These are phyloP conservation scores for Merodon equestris DNA, from an alignment of 2,888 invertebrate species.

Conservation along the genomic window DNA sequence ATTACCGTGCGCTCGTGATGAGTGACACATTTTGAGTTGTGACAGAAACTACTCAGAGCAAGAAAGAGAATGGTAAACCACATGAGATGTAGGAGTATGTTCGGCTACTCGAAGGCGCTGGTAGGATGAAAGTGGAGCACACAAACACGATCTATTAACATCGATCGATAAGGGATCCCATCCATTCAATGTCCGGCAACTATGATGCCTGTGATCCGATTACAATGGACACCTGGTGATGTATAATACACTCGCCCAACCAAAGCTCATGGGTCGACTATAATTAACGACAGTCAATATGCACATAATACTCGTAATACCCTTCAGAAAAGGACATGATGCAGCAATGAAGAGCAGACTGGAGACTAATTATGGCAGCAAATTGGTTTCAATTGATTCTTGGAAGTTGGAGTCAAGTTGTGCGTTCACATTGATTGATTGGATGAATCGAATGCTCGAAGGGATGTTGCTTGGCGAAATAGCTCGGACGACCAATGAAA, in stretches of 20 bases:
- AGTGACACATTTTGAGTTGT: conserved; percentile 38
- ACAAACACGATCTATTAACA: conserved; percentile 13
- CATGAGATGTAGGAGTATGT: conserved; percentile 2
- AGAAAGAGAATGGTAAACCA: conserved; percentile 30
- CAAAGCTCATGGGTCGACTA: background rate
- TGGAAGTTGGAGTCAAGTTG: conserved; percentile 19
- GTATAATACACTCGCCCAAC: background rate
- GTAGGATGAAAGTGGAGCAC: conserved; percentile 48
- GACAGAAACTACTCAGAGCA: conserved; percentile 27
- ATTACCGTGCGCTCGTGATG: conserved; percentile 31
- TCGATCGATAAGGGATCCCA: conserved; percentile 36
- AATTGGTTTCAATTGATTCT: conserved; percentile 55
- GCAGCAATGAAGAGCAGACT: background rate
- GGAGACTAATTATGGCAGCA: conserved; percentile 31
- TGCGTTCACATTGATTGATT: conserved; percentile 19
- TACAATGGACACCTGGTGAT: conserved; percentile 30
- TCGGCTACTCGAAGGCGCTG: conserved; percentile 1
- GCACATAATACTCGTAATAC: no score
- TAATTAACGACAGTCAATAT: conserved; percentile 30
- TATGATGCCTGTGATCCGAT: conserved; percentile 45
- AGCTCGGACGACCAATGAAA: conserved; percentile 27
- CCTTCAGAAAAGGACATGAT: background rate
- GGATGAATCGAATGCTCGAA: conserved; percentile 36
- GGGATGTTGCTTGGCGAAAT: conserved; percentile 33
- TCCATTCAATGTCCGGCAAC: background rate